These are phyloP conservation scores for Avahi laniger DNA, from an alignment of 2,797 vertebrate species.

Conservation along the genomic window DNA sequence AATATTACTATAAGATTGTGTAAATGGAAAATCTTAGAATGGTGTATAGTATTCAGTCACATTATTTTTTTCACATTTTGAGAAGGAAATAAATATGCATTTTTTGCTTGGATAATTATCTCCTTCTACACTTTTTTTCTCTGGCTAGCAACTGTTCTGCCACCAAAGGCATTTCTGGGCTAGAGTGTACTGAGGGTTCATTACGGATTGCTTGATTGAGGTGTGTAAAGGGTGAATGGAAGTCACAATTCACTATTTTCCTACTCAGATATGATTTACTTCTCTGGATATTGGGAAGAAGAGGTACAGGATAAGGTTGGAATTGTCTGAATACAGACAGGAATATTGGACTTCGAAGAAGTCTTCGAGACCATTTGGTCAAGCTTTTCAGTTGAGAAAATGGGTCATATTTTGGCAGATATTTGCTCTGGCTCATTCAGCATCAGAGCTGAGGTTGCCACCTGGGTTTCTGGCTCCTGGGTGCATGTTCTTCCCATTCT, in stretches of 20 bases:
- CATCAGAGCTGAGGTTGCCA: not conserved
- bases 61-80: not conserved
- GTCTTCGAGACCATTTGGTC: not conserved
- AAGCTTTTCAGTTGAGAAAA: not conserved
- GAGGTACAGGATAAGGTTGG: not conserved
- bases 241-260: not conserved
- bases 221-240: not conserved
- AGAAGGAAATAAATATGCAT: not conserved
- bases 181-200: not conserved
- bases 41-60: not conserved
- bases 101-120: not conserved
- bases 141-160: not conserved
- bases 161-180: not conserved
- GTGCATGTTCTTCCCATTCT: not conserved
- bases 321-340: not conserved
- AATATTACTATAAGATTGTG: not conserved
- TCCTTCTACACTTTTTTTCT: not conserved
- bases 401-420: not conserved
- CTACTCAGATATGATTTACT: not conserved
- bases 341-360: not conserved
- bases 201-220: not conserved
- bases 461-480: not conserved
- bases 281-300: not conserved
- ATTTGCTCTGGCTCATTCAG: not conserved
- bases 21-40: slow-evolving; percentile 29